Evolutionary conservation across 2,113 vertebrate species (phyloP), one percentile per base, ranked within the genome.

Genomic region (Podarcis muralis): DNA sequence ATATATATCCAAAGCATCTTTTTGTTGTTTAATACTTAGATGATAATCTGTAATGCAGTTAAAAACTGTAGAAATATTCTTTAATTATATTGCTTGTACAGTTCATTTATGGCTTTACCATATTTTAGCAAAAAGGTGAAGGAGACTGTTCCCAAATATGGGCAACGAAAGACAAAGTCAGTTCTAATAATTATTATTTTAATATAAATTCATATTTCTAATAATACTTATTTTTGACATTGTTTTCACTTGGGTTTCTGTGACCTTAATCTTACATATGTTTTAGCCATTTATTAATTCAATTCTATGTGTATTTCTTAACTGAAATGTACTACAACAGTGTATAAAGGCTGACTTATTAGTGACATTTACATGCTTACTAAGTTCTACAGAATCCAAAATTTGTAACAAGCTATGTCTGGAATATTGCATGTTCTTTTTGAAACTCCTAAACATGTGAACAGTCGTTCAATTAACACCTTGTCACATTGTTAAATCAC

Each of bases 1-100:
- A 95, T 96, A 95, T 93, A 93, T 96, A 97, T 97, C 97, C 97
- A 98, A 96, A 97, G 97, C 98, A 98, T 98, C 97, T 96, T 98
- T 59, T 59, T 59, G 57, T 59, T 15, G 57, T 59, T 59, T 59
- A 59, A 15, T 13, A 59, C 12, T 97, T 95, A 97, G 96, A 97
- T 98, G 71, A 96, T 98, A 97, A 98, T 97, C 97, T 97, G 93
- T 97, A 97, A 96, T 96, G 92, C 94, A 97, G 97, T 98, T 99
- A 99, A 98, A 98, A 98, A 96, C 94, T 97, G 88, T 93, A 92
- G 91, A 94, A 97, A 96, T 90, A 93, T 97, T 86, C 93, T 95
- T 93, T 94, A 95, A 92, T 96, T 93, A 94, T 93, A 90, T 83
- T 91, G 84, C 93, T 95, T 96, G 40, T 96, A 95, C 97, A 96